Conservation (phyloP, 2,888 invertebrate species). For the Scaptomyza cyrtandrae region DNA sequence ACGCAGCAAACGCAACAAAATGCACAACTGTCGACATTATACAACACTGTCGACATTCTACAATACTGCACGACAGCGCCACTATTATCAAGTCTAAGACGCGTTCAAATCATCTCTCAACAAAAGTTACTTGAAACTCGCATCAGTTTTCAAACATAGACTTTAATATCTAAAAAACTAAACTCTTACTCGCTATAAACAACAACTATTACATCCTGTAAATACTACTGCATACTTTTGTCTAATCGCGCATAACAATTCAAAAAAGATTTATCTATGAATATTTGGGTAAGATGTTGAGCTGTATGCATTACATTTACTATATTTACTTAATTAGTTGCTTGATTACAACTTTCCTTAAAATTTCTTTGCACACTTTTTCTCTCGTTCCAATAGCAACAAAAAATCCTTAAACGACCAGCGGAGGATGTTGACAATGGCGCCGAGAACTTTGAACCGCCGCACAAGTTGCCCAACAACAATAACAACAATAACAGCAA, state of each 20-base stretch:
- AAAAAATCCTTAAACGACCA: conserved; percentile 92
- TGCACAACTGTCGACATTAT: conserved; percentile 68
- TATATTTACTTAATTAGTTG: background rate
- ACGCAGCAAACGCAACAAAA: conserved; percentile 76
- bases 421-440: conserved; percentile 87
- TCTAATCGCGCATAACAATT: conserved; percentile 44
- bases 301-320: background rate
- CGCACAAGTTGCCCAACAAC: conserved; percentile 88
- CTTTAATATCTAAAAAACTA: conserved; percentile 24
- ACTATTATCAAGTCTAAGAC: conserved; percentile 50
- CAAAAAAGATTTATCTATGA: conserved; percentile 81
- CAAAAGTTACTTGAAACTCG: conserved; percentile 37
- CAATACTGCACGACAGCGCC: conserved; percentile 60
- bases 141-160: conserved; percentile 29
- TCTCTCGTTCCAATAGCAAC: conserved; percentile 87
- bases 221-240: conserved; percentile 39
- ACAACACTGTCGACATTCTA: conserved; percentile 62
- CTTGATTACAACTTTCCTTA: no score
- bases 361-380: background rate
- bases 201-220: background rate
- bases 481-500: conserved; percentile 80
- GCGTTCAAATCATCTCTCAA: conserved; percentile 1
- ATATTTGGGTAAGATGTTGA: conserved; percentile 83
- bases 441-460: conserved; percentile 87
- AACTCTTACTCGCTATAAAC: conserved; percentile 28